A percentile compares a stretch with the other conserved stretches of the same genome.
phyloP scores from a whole-genome alignment of 1,140 invertebrate species.

The Lordiphosa stackelbergi region DNA sequence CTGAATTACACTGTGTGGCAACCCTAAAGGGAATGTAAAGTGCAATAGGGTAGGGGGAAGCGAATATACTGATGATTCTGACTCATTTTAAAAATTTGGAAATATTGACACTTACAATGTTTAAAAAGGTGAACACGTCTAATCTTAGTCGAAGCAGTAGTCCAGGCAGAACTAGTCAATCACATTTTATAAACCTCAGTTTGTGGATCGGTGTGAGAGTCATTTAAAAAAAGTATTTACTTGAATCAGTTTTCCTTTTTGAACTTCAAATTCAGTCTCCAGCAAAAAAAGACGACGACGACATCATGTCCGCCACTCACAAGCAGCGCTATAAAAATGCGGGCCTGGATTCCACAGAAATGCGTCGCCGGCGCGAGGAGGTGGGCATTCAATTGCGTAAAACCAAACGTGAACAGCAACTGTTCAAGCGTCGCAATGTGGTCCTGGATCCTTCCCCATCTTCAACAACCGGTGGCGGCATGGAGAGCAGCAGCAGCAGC shows the following conservation, averaged over 20 bases:
- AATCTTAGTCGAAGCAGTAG: too few species aligned
- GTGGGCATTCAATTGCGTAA: slow-evolving; percentile 97
- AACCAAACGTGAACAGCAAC: slow-evolving; percentile 94
- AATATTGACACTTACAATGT: too few species aligned
- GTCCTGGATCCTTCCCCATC: slow-evolving; percentile 68
- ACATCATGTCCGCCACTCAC: slow-evolving; percentile 85
- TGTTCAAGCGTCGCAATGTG: slow-evolving; percentile 95
- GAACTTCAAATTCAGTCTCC: not conserved
- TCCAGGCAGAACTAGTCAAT: too few species aligned
- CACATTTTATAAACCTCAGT: too few species aligned
- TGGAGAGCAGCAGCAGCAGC: slow-evolving; percentile 41
- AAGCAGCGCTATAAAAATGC: slow-evolving; percentile 97
- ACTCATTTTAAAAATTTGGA: too few species aligned
- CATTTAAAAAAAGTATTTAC: not conserved
- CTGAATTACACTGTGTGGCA: slow-evolving; percentile 1
- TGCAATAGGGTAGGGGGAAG: not conserved
- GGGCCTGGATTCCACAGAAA: slow-evolving; percentile 93
- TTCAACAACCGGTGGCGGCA: slow-evolving; percentile 11
- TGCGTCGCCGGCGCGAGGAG: slow-evolving; percentile 94
- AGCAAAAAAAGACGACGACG: slow-evolving; percentile 17
- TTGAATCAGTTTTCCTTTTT: not conserved
- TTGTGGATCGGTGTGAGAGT: too few species aligned
- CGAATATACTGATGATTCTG: too few species aligned
- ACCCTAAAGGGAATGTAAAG: slow-evolving; percentile 22
- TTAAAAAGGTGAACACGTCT: too few species aligned